Evolutionary conservation across 2,888 invertebrate genomes (phyloP), one percentile per base, ranked within the genome.

Genomic region (Polymixis lichenea): DNA sequence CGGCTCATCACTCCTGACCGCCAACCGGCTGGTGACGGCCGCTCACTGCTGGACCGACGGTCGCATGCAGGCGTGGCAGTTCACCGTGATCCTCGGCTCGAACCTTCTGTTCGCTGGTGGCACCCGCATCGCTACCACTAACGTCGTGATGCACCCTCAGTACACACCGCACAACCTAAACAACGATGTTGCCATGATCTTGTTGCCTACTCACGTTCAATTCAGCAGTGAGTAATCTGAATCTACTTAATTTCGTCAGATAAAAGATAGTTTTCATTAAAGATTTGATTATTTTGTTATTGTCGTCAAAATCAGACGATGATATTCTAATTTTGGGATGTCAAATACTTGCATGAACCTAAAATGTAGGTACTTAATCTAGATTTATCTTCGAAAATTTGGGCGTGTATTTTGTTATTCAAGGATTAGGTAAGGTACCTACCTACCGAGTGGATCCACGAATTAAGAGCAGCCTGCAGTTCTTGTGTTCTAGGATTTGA

Each of bases 41-140:
- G 94, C 94, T 22, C 95, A 94, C 84, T 95, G 95, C 87, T 94
- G 94, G 94, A 86, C 78, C 72, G 93, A 94, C 38, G 92, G 92
- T 28, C 1, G 38, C 15, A 87, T 86, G 66, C 92, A 92, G 46
- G 94, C 91, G 17, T 84, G 78, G 73, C 87, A 86, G 83, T 92
- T 94, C 86, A 76, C 77, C 0, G 93, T 93, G 0, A 92, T 94
- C 13, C 89, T 94, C 3, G 94, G 93, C 69, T 91, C 92, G 1
- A 86, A 90, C 17, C 87, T 75, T 77, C 88, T 95, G 46, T 93
- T 91, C 89, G 81, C 58, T 6, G 94, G 93, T 0, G 94, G 94
- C 43, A 90, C 87, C 5, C 88, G 94, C 22, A 88, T 94, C 38
- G 51, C 86, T 1, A 94, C 93, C 17, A 73, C 75, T 32, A 75